Percentiles rank a stretch among this genome's conserved stretches.
Conservation (phyloP, 2,888 invertebrate genomes). For the Nowickia ferox region DNA sequence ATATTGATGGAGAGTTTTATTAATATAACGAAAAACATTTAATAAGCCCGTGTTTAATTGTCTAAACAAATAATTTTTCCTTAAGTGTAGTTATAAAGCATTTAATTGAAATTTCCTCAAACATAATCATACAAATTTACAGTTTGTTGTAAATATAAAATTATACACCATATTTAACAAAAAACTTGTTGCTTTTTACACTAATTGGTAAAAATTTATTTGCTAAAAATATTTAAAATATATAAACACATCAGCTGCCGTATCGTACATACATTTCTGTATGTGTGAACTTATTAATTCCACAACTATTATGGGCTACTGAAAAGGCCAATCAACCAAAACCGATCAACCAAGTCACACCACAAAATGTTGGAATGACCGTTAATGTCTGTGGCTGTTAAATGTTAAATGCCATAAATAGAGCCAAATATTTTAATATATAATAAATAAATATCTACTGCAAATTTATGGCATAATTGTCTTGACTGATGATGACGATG, state of each 20-base stretch:
- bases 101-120: no score
- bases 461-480: constrained; percentile 54
- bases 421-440: constrained; percentile 46
- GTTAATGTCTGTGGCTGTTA: constrained; percentile 32
- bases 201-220: no score
- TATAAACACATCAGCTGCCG: no score
- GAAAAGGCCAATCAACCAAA: constrained; percentile 17
- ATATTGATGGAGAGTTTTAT: no score
- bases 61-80: no score
- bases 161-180: no score
- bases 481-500: constrained; percentile 19
- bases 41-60: no score
- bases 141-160: no score
- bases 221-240: no score
- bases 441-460: constrained; percentile 35
- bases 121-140: no score
- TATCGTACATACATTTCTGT: background rate
- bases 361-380: constrained; percentile 43
- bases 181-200: background rate
- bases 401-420: constrained; percentile 58
- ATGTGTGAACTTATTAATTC: constrained; percentile 4
- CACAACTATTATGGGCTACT: constrained; percentile 2
- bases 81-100: no score
- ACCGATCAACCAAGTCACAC: constrained; percentile 25
- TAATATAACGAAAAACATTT: no score